Evolutionary conservation across 2,888 invertebrate species (phyloP).

Genomic region (Aporophyla lueneburgensis): DNA sequence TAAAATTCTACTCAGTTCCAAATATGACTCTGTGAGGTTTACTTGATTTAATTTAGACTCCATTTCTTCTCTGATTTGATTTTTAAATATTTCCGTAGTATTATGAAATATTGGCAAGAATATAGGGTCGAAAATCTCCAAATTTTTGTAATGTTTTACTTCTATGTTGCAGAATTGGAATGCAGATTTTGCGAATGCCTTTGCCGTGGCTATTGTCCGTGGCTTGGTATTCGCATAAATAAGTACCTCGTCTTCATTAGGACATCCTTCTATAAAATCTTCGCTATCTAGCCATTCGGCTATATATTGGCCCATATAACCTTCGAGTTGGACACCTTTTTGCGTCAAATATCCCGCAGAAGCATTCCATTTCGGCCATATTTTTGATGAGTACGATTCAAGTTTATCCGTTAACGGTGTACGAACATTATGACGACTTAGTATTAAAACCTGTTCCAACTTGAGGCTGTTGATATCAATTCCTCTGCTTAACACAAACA

Average conservation of each 20-base stretch:
- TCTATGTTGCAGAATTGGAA: conserved; percentile 78
- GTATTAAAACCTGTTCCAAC: conserved; percentile 76
- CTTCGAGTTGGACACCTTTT: conserved; percentile 81
- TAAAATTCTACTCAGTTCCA: conserved; percentile 75
- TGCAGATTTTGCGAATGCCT: conserved; percentile 77
- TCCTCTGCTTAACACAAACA: conserved; percentile 46
- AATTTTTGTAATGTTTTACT: conserved; percentile 71
- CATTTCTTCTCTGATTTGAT: conserved; percentile 73
- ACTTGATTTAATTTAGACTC: conserved; percentile 70
- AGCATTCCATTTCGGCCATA: conserved; percentile 77
- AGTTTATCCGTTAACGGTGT: conserved; percentile 77
- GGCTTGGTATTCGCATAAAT: conserved; percentile 81
- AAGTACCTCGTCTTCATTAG: conserved; percentile 69
- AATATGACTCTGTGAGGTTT: conserved; percentile 71
- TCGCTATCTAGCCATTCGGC: conserved; percentile 76
- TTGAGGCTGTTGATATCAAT: conserved; percentile 50
- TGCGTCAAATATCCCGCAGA: conserved; percentile 76
- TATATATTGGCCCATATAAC: conserved; percentile 80
- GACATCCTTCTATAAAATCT: conserved; percentile 75
- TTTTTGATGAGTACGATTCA: conserved; percentile 71
- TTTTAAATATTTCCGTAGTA: conserved; percentile 67
- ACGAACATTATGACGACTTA: conserved; percentile 82
- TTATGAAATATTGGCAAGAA: conserved; percentile 79
- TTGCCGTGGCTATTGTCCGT: conserved; percentile 80
- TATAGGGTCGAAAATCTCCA: conserved; percentile 75